These are phyloP conservation scores for Chionomys nivalis DNA, from an alignment of 2,113 vertebrate species.

Conservation along the genomic window DNA sequence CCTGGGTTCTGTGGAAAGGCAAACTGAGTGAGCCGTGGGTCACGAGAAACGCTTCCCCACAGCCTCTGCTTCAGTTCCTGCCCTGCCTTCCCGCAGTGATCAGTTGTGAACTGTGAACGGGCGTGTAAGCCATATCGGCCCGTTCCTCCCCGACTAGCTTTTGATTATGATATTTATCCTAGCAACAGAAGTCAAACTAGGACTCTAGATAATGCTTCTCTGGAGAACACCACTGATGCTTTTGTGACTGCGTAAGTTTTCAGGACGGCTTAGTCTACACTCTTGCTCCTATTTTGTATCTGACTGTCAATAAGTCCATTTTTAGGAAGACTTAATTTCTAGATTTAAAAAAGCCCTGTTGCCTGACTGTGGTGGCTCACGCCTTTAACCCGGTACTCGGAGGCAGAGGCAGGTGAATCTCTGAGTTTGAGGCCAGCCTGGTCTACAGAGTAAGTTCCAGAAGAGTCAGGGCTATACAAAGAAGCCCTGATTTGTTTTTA, in stretches of 20 bases:
- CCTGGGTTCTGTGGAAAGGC: background rate
- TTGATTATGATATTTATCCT: background rate
- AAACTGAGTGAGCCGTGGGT: background rate
- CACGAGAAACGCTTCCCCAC: too few relatives aligned
- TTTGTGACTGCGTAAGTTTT: background rate
- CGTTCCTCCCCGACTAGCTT: background rate
- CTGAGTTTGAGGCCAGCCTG: background rate
- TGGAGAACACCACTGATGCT: background rate
- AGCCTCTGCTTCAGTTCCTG: background rate
- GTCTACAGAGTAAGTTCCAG: background rate
- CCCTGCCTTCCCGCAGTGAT: background rate
- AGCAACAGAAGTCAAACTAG: background rate
- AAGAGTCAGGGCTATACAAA: background rate
- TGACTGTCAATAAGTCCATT: background rate
- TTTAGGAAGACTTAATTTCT: background rate
- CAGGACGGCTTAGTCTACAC: background rate
- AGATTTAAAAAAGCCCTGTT: background rate
- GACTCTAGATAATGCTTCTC: background rate
- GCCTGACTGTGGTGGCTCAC: background rate
- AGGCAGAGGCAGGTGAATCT: background rate
- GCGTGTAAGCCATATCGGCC: background rate
- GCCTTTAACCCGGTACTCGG: background rate
- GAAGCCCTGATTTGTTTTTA: background rate
- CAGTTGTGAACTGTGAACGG: background rate
- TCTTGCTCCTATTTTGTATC: background rate